Percentiles rank a stretch among this genome's conserved stretches.
phyloP scores from a whole-genome alignment of 1,140 invertebrate genomes.

The Plodia interpunctella region DNA sequence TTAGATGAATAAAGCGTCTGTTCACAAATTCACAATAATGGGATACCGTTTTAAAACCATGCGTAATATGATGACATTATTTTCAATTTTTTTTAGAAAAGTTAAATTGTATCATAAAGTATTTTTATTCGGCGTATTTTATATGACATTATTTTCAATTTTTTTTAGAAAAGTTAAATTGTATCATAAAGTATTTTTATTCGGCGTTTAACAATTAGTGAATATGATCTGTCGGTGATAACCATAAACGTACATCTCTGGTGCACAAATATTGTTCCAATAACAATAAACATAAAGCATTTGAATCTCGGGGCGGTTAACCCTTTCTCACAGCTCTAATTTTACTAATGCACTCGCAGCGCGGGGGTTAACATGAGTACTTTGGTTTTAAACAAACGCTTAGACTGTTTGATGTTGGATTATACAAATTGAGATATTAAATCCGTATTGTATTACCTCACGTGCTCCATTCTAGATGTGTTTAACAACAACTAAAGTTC shows the following conservation, averaged over 20 bases:
- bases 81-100: no score
- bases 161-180: no score
- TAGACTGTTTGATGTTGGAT: slow-evolving; percentile 49
- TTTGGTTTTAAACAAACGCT: slow-evolving; percentile 49
- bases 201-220: not conserved
- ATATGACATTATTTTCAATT: no score
- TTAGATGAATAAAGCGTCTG: no score
- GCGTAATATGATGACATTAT: no score
- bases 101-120: no score
- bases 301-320: slow-evolving; percentile 37
- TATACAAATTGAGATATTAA: slow-evolving; percentile 52
- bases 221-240: slow-evolving; percentile 35
- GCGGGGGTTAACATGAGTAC: slow-evolving; percentile 49
- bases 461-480: no score
- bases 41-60: no score
- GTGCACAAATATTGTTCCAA: slow-evolving; percentile 75
- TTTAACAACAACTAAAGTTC: no score
- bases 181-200: no score
- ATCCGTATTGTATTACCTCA: slow-evolving; percentile 4
- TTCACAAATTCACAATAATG: no score
- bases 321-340: slow-evolving; percentile 76
- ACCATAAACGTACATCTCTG: slow-evolving; percentile 68
- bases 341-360: slow-evolving; percentile 69
- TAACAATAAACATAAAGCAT: slow-evolving; percentile 75
- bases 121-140: no score